phyloP scores from a whole-genome alignment of 2,113 vertebrate species.

The Eclectus roratus region DNA sequence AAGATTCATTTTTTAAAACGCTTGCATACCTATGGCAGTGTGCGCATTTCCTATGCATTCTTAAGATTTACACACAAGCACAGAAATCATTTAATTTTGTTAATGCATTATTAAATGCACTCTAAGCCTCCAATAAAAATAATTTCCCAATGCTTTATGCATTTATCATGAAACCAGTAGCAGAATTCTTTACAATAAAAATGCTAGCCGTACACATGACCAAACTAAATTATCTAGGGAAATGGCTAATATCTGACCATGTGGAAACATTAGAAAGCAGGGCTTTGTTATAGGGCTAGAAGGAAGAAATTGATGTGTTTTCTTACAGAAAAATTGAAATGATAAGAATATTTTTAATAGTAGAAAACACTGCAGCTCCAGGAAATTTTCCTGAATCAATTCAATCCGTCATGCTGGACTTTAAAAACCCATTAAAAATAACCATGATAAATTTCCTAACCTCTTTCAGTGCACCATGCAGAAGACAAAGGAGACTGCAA shows the following conservation, averaged over 20 bases:
- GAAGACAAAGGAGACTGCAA: slow-evolving; percentile 62
- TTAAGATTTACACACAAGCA: background rate
- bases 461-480: background rate
- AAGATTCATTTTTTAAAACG: background rate
- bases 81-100: slow-evolving; percentile 5
- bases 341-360: slow-evolving; percentile 48
- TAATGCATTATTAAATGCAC: slow-evolving; percentile 51
- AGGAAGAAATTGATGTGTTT: slow-evolving; percentile 7
- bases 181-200: slow-evolving; percentile 45
- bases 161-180: slow-evolving; percentile 42
- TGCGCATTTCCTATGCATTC: background rate
- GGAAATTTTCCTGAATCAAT: slow-evolving; percentile 52
- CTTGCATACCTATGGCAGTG: background rate
- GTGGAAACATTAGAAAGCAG: slow-evolving; percentile 25
- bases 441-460: slow-evolving; percentile 48
- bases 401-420: background rate
- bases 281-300: background rate
- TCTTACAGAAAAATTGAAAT: slow-evolving; percentile 13
- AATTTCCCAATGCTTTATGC: background rate
- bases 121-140: slow-evolving; percentile 34
- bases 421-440: slow-evolving; percentile 60
- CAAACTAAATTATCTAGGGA: slow-evolving; percentile 51
- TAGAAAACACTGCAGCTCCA: slow-evolving; percentile 3
- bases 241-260: slow-evolving; percentile 54
- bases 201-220: slow-evolving; percentile 5